Conservation (phyloP, 2,113 vertebrate genomes). For the Petaurus breviceps region DNA sequence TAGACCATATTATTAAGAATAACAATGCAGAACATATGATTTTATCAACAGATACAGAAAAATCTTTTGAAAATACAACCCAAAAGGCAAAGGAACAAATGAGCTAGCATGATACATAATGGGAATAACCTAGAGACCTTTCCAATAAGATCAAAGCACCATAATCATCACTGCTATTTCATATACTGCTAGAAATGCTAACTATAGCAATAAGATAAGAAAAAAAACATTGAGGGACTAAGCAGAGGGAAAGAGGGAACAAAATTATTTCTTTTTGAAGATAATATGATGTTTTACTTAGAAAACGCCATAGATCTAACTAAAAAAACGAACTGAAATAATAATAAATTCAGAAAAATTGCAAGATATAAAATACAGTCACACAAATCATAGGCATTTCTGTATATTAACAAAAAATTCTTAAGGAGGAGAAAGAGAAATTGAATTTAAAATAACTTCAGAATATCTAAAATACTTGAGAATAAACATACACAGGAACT, state of each 20-base stretch:
- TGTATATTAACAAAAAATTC: background rate
- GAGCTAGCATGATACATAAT: background rate
- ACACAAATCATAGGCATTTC: background rate
- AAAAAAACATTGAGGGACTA: background rate
- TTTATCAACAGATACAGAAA: background rate
- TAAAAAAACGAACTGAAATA: background rate
- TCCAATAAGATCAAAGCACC: no score
- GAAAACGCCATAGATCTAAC: background rate
- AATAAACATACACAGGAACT: background rate
- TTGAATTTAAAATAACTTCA: background rate
- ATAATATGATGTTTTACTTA: background rate
- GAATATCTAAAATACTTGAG: background rate
- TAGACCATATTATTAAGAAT: background rate
- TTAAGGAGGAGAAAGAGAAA: background rate
- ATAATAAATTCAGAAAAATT: background rate
- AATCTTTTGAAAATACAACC: no score
- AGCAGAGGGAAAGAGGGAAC: background rate
- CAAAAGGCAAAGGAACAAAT: background rate
- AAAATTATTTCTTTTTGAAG: background rate
- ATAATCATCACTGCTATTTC: background rate
- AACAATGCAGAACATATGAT: background rate
- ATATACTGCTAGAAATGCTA: background rate
- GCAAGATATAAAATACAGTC: background rate
- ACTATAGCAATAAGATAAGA: background rate
- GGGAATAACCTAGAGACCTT: background rate